These are phyloP conservation scores for Ptilonorhynchus violaceus DNA, from an alignment of 2,113 vertebrate species.

Conservation along the genomic window DNA sequence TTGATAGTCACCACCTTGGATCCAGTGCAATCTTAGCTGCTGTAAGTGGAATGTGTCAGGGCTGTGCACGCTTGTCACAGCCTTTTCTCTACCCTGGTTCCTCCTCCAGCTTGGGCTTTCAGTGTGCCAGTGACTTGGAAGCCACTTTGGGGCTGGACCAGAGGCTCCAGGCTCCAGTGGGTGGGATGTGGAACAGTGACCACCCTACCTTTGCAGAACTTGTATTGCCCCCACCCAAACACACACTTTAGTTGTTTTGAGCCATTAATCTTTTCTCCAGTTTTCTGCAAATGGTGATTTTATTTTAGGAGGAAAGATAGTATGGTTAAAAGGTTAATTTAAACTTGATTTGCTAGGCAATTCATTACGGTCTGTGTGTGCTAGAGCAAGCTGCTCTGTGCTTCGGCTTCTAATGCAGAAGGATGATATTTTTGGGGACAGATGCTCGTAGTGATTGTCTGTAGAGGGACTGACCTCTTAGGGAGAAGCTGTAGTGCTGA, in stretches of 20 bases:
- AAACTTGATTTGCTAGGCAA: background rate
- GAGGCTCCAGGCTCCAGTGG: background rate
- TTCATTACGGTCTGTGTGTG: background rate
- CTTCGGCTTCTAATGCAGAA: background rate
- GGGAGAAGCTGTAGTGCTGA: background rate
- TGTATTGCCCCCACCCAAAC: background rate
- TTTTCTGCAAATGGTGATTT: background rate
- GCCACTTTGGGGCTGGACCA: background rate
- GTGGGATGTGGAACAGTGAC: background rate
- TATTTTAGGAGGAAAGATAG: background rate
- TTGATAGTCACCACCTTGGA: background rate
- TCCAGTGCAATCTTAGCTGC: background rate
- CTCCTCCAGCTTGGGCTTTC: background rate
- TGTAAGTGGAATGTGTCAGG: background rate
- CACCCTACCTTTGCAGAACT: background rate
- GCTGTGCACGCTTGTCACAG: background rate
- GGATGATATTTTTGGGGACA: background rate
- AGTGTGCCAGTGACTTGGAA: background rate
- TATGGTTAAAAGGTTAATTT: background rate
- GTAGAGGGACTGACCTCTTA: background rate
- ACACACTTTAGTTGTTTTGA: background rate
- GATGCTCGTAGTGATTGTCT: background rate
- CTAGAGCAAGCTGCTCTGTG: background rate
- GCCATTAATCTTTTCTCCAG: background rate
- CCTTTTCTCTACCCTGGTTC: background rate